Evolutionary conservation across 2,888 invertebrate genomes (phyloP), one percentile per base, ranked within the genome.

Genomic region (Crocallis elinguaria): DNA sequence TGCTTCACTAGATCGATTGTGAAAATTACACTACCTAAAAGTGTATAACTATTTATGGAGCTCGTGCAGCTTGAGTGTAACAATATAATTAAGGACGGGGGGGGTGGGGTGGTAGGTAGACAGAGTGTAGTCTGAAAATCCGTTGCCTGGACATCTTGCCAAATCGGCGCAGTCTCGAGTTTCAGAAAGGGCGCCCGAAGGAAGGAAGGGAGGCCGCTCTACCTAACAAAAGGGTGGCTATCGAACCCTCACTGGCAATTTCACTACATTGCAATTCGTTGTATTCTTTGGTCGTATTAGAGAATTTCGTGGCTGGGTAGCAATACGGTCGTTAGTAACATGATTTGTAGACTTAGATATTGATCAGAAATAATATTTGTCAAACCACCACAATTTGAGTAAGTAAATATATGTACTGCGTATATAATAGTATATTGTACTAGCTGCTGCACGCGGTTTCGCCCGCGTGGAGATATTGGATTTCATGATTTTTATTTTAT

Each of bases 81-180:
- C 19, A 29, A n/a, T 11, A 5, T 30, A 12, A 33, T 39, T 41
- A 13, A 11, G 3, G 33, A 38, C n/a, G 14, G 12, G 25, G 14
- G 8, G 32, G 36, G n/a, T 11, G 12, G 13, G 8, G 7, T 0
- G 8, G 13, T 12, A 45, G 23, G n/a, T 16, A 33, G 30, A 16
- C 36, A 9, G 13, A 29, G 9, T 1, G 11, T 14, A n/a, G 21
- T 21, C 16, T 14, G 7, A 21, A 33, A 49, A 35, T 21, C 27
- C 11, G 35, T 49, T 49, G 30, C 37, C 43, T 37, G 13, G 35
- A 23, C 16, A 23, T 42, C 14, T 43, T 33, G 44, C 12, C 32
- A 50, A 50, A 38, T 33, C 37, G 37, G 11, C 25, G 25, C 17
- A n/a, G 43, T 44, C 19, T 45, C 39, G 16, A 0, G 1, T 35